These are phyloP conservation scores for Grantiella picta DNA, from an alignment of 2,113 vertebrate genomes.

Conservation along the genomic window DNA sequence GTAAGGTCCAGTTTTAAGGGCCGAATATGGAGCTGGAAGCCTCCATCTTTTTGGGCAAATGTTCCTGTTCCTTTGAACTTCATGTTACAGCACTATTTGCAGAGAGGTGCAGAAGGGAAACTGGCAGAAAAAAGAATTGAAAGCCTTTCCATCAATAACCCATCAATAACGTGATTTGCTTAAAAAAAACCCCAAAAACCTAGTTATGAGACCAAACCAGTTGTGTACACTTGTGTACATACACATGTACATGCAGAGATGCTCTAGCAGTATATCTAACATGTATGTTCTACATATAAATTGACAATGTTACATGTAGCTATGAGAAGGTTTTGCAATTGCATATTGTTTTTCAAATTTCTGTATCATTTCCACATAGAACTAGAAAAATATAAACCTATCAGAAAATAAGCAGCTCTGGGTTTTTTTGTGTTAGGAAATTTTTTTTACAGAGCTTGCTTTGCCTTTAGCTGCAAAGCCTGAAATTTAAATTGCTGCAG, in stretches of 20 bases:
- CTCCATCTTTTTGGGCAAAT: not conserved
- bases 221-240: not conserved
- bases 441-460: not conserved
- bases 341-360: not conserved
- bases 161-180: not conserved
- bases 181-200: not conserved
- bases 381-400: not conserved
- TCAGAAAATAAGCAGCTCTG: not conserved
- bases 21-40: not conserved
- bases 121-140: not conserved
- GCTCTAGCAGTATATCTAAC: not conserved
- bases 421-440: not conserved
- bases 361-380: not conserved
- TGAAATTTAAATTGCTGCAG: slow-evolving; percentile 49
- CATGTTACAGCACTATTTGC: not conserved
- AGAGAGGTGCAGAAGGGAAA: not conserved
- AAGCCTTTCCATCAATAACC: not conserved
- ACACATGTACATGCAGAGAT: not conserved
- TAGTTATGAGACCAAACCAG: not conserved
- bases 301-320: not conserved
- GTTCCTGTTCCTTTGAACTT: not conserved
- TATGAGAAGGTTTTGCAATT: not conserved
- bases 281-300: not conserved
- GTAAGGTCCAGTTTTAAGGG: not conserved
- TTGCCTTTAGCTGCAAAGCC: slow-evolving; percentile 42